Evolutionary conservation across 2,797 vertebrate species (phyloP).

Genomic region (Crypturellus tataupa): DNA sequence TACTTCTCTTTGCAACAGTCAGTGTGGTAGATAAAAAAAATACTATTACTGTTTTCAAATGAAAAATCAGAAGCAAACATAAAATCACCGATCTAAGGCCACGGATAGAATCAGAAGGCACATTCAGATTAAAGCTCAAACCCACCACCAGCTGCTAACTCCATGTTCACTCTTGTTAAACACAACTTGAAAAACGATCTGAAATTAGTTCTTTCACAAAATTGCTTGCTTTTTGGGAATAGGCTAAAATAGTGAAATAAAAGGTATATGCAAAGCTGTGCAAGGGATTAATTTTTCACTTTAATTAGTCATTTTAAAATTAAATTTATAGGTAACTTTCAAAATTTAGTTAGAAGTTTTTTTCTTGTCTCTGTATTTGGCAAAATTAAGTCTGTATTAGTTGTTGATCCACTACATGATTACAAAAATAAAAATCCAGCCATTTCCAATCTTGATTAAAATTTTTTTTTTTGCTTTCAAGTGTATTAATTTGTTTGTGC

Average conservation of each 20-base stretch:
- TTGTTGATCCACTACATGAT: not conserved
- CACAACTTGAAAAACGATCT: not conserved
- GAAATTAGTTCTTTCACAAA: not conserved
- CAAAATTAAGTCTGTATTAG: not conserved
- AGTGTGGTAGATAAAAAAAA: not conserved
- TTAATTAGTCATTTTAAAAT: not conserved
- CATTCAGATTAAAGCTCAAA: not conserved
- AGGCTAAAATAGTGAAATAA: not conserved
- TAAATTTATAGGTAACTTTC: not conserved
- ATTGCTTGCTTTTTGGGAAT: not conserved
- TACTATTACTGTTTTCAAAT: not conserved
- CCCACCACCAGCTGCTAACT: not conserved
- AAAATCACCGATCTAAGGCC: not conserved
- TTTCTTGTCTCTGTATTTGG: not conserved
- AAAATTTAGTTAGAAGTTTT: not conserved
- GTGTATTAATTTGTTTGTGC: not conserved
- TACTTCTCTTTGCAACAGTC: fast-evolving
- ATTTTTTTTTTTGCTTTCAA: not conserved
- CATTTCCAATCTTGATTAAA: not conserved
- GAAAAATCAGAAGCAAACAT: not conserved
- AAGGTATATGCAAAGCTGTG: not conserved
- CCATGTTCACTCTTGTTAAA: not conserved
- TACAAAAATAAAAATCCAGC: not conserved
- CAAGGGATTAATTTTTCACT: not conserved
- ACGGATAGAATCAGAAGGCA: not conserved